phyloP scores from a whole-genome alignment of 35 echinoderm and acorn worm genomes.

The Holothuria glaberrima region DNA sequence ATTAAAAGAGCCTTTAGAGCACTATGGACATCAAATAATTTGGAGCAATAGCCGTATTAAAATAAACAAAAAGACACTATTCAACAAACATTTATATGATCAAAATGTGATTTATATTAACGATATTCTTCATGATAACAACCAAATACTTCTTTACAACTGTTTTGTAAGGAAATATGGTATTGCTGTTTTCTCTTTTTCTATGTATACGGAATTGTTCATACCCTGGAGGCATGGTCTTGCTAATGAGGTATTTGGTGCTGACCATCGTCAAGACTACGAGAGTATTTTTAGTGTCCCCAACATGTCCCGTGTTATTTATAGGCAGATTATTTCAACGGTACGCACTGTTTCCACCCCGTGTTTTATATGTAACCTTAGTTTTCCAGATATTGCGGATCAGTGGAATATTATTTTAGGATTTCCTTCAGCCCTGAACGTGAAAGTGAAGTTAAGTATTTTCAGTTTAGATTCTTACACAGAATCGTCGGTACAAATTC shows the following conservation, averaged over 20 bases:
- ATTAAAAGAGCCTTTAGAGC: not conserved
- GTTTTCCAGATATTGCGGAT: not conserved
- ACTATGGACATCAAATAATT: not conserved
- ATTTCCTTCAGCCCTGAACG: not conserved
- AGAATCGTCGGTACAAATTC: not conserved
- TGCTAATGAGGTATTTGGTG: not conserved
- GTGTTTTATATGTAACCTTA: not conserved
- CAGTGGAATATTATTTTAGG: not conserved
- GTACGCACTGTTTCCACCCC: not conserved
- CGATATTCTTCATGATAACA: not conserved
- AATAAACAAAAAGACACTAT: not conserved
- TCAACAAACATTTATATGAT: not conserved
- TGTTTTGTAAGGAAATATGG: not conserved
- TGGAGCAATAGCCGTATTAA: not conserved
- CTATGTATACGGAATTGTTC: not conserved
- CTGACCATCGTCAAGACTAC: not conserved
- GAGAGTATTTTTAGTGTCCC: not conserved
- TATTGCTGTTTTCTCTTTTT: not conserved
- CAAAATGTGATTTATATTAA: not conserved
- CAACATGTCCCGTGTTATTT: not conserved
- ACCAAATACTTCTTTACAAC: not conserved
- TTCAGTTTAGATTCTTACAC: not conserved
- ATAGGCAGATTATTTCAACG: not conserved
- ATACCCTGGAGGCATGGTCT: not conserved
- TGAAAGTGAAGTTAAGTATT: not conserved